Base-by-base conservation (phyloP, 2,113 vertebrate genomes). In the Rissa tridactyla region DNA sequence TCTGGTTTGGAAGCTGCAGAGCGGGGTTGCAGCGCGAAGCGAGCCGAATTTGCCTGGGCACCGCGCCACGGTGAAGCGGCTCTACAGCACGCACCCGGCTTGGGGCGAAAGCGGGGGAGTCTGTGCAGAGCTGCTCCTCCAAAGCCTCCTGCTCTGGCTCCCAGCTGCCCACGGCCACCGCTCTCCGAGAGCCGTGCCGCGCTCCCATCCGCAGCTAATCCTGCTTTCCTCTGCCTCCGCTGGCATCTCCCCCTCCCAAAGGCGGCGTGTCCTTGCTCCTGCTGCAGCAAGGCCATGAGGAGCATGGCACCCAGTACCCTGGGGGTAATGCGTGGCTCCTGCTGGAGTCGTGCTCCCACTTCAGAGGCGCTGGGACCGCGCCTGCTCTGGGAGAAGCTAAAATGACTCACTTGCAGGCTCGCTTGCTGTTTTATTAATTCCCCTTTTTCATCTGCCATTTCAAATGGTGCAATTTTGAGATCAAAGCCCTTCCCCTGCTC, bases 1-100 rank as follows among this genome's bases (percentile, higher is more conserved):
- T 97, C 94, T 94, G 94, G 96, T 92, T 84, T 75, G 69, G 73
- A 58, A 96, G 93, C 77, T 87, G 84, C 72, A 55, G 81, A 38
- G 17, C 38, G 4, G 34, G 2, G 2, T 17, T 83, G 58, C 4
- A 1, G 25, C 23, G 69, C 80, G 44, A 55, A 94, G 42, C 0
- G 6, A 75, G 76, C 17, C 0, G 2, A 49, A 22, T 92, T 83
- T 95, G 40, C 90, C 90, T 64, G 80, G 96, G 96, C 94, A 13
- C 58, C 0, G 0, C 0, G 86, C 95, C 80, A 96, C 0, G 1
- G 77, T 32, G 21, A 29, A 62, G 42, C 1, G 0, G 71, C 77
- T 91, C 49, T 36, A 1, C 64, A 27, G 73, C 84, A 60, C 2
- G 0, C 57, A 90, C 9, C 55, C 61, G 44, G 49, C 86, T 77